Conservation (phyloP, 2,113 vertebrate species). For the Turnix velox region DNA sequence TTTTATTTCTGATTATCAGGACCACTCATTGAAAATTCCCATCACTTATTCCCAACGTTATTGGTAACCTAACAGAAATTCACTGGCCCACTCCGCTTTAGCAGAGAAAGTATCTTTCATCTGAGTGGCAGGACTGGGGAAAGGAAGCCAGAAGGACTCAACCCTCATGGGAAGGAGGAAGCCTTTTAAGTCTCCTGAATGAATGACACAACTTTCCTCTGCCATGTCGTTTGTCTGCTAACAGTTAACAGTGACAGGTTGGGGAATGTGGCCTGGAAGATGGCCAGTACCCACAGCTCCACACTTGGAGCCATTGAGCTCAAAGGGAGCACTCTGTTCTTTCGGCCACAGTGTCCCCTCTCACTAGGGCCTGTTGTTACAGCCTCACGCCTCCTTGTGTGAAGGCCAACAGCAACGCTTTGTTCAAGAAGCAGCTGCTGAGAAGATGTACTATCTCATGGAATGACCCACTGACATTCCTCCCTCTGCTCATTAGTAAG, state of each 20-base stretch:
- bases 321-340: constrained; percentile 30
- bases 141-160: background rate
- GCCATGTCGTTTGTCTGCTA: background rate
- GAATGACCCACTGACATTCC: constrained; percentile 44
- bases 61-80: background rate
- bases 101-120: background rate
- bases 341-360: background rate
- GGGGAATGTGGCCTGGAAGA: background rate
- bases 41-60: background rate
- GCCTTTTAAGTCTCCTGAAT: background rate
- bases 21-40: background rate
- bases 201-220: background rate
- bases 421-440: constrained; percentile 45
- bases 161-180: background rate
- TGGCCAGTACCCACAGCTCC: background rate
- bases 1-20: background rate
- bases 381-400: constrained; percentile 39
- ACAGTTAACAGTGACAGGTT: background rate
- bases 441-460: constrained; percentile 25
- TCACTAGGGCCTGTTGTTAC: constrained; percentile 15
- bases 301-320: background rate
- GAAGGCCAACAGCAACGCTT: constrained; percentile 39
- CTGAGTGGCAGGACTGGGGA: background rate
- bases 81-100: background rate
- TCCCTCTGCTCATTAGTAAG: constrained; percentile 25